These are phyloP conservation scores for Proterorhinus semilunaris DNA, from an alignment of 2,113 vertebrate genomes.

Conservation along the genomic window DNA sequence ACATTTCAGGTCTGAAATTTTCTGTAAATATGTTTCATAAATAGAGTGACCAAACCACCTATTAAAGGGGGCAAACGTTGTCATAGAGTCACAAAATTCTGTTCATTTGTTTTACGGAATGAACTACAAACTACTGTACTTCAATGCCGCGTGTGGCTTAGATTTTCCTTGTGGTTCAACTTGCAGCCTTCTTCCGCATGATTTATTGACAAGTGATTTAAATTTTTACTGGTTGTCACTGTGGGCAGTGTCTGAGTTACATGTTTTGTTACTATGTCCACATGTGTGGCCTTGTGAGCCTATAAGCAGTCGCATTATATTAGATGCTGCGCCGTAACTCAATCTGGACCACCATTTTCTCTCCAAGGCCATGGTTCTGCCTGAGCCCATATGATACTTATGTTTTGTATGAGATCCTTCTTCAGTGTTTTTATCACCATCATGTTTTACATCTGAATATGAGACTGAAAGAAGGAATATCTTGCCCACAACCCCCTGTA, in stretches of 20 bases:
- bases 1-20: too few species aligned
- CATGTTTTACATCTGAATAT: slow-evolving; percentile 32
- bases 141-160: background rate
- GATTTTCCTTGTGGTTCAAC: background rate
- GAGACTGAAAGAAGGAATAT: background rate
- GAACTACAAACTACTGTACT: too few species aligned
- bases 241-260: slow-evolving; percentile 24
- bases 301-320: slow-evolving; percentile 31
- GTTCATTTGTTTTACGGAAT: too few species aligned
- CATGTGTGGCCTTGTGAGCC: slow-evolving; percentile 39
- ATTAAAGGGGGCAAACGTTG: too few species aligned
- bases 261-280: slow-evolving; percentile 43
- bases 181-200: slow-evolving; percentile 2
- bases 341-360: slow-evolving; percentile 21
- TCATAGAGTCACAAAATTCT: too few species aligned
- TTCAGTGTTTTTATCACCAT: slow-evolving; percentile 34
- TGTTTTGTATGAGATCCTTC: slow-evolving; percentile 16
- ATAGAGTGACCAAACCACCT: too few species aligned
- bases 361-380: slow-evolving; percentile 30
- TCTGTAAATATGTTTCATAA: too few species aligned
- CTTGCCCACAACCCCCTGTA: slow-evolving; percentile 14
- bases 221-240: slow-evolving; percentile 47
- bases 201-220: slow-evolving; percentile 30
- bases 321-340: slow-evolving; percentile 31
- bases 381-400: background rate